Conservation (phyloP, 53 echinoderm and acorn worm genomes). For the Zoroaster sp. region DNA sequence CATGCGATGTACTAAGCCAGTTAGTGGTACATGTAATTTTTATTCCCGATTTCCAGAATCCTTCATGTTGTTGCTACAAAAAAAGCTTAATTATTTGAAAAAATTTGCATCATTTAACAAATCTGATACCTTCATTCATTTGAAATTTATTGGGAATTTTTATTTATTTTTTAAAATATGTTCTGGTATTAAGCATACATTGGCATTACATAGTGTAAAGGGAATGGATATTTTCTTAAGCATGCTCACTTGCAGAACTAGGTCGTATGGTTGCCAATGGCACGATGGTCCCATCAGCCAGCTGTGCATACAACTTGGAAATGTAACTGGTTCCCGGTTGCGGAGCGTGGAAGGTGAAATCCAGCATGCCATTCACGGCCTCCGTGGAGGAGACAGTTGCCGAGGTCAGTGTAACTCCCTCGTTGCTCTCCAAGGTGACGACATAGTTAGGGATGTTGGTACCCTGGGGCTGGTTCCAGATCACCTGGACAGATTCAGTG, state of each 20-base stretch:
- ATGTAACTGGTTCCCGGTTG: constrained; percentile 33
- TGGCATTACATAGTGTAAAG: too few species aligned
- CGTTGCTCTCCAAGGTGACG: constrained; percentile 12
- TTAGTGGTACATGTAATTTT: too few species aligned
- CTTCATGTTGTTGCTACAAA: too few species aligned
- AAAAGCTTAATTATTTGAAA: too few species aligned
- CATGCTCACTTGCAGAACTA: constrained; percentile 39
- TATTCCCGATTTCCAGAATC: too few species aligned
- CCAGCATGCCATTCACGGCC: constrained; percentile 22
- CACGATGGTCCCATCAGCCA: constrained; percentile 9
- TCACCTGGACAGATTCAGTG: constrained; percentile 26
- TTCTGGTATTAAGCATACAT: too few species aligned
- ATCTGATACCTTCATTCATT: too few species aligned
- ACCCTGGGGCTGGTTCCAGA: constrained; percentile 19
- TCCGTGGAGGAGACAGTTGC: constrained; percentile 16
- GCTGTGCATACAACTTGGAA: constrained; percentile 4
- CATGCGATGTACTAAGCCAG: too few species aligned
- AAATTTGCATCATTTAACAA: too few species aligned
- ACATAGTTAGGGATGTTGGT: constrained; percentile 36
- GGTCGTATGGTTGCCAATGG: not conserved
- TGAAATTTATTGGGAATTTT: too few species aligned
- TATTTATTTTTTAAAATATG: too few species aligned
- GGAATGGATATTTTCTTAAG: not conserved
- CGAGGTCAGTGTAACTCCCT: not conserved
- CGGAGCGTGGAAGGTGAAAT: constrained; percentile 49